Base-by-base conservation (phyloP, 1,140 invertebrate species). In the Diplogasteroides magnus region DNA sequence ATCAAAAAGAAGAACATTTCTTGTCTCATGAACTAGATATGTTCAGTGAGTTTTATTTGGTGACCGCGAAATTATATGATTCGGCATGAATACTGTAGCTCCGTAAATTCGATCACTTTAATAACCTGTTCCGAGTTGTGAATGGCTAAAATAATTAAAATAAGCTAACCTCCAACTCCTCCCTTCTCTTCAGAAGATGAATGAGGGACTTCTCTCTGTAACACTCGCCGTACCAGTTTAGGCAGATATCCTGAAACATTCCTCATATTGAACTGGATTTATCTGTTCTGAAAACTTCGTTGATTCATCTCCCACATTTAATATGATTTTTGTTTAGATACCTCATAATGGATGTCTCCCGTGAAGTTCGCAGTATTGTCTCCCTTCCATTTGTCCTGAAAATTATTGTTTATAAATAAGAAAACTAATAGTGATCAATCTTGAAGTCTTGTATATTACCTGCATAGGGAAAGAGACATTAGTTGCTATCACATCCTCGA, bases 171-270 rank as follows among this genome's bases (percentile, higher is more conserved):
- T 81, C 72, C 13, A 81, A 76, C 66, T 82, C 75, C 15, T 62
- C 19, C 29, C 77, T 56, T 31, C 69, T 55, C 68, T 80, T 80
- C n/a, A 81, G 67, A 62, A 81, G 56, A 25, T 76, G 71, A 26
- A 81, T 82, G 19, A 81, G 73, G 25, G 75, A 72, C 26, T 71
- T 82, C 64, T 81, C 77, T 2, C 79, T 64, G 32, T 82, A 80
- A 66, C 79, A 81, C 31, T 82, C 76, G 2, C 79, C 80, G 64
- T 81, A 72, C 79, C 79, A 81, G 60, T 81, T 81, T 57, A 82
- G 64, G 66, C 79, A 81, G 48, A 81, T 74, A 66, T 81, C 76
- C 80, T 81, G 31, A 28, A 82, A 74, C 3, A 56, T 2, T 23
- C 2, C 19, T 59, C 6, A 6, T 23, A 15, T 31, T 23, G 48